Evolutionary conservation across 1,140 invertebrate species (phyloP), one percentile per base, ranked within the genome.

Genomic region (Procambarus clarkii): DNA sequence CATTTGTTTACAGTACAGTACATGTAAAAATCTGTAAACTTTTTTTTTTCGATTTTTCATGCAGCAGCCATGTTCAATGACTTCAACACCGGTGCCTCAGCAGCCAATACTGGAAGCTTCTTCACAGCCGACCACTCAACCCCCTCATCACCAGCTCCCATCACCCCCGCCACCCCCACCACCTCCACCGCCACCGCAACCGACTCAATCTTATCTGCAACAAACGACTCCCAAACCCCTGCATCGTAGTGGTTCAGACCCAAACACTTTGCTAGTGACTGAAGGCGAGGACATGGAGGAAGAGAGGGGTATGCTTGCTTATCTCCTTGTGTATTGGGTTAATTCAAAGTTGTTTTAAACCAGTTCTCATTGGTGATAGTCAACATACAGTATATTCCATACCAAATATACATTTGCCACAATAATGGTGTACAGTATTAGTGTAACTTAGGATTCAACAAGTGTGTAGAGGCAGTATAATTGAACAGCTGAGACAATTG

Each of bases 281-380:
- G 90, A 91, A 34, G 78, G 86, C 46, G 90, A 91, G 21, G 90
- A 91, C n/a, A 64, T 81, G 45, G 90, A 86, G 79, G 90, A 91
- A 45, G 90, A 91, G 48, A 91, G 34, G 71, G 46, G 77, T 79
- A 79, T 34, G 18, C 15, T 5, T 18, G 5, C 21, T 1, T 69
- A 69, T 18, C 64, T 1, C 18, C 21, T 69, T 18, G 1, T 13
- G 4, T 54, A 1, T 54, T 54, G 50, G 8, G 13, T 54, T 54
- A 54, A 54, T 54, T 54, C 50, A 54, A 8, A 54, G 34, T 34
- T 34, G 34, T 34, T 34, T 34, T 34, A 34, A 34, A 34, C 34
- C 34, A 34, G 34, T 34, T 34, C 34, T 34, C 34, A 34, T 34
- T 34, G 34, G 34, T 34, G 34, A 34, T 34, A 34, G 34, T 34